Percentiles rank a stretch among this genome's conserved stretches.
These are phyloP conservation scores for Pantala flavescens DNA, from an alignment of 1,140 invertebrate genomes.

Conservation along the genomic window DNA sequence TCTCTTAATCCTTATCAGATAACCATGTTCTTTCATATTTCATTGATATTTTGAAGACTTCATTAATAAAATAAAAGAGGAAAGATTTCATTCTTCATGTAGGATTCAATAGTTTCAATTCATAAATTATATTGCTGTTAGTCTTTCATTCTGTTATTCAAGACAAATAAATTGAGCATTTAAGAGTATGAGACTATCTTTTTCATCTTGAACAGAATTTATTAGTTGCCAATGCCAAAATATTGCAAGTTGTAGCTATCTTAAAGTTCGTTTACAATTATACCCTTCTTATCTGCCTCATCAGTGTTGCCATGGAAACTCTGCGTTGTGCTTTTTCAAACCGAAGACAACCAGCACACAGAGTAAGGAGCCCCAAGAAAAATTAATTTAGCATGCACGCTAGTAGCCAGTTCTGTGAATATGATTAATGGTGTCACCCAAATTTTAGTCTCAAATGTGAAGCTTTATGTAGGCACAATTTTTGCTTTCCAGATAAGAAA, in stretches of 20 bases:
- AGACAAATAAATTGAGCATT: too few species aligned
- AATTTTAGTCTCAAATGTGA: not conserved
- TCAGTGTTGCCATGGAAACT: slow-evolving; percentile 8
- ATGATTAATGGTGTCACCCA: slow-evolving; percentile 5
- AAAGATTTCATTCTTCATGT: too few species aligned
- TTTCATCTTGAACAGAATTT: too few species aligned
- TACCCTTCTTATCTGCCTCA: slow-evolving; percentile 1
- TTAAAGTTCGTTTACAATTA: not conserved
- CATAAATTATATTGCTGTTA: too few species aligned
- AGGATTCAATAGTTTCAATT: too few species aligned
- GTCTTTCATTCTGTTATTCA: too few species aligned
- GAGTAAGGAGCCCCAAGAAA: slow-evolving; percentile 3
- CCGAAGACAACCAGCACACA: slow-evolving; percentile 1
- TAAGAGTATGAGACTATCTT: too few species aligned
- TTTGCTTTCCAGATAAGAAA: not conserved
- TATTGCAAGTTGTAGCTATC: not conserved
- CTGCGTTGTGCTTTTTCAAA: slow-evolving; percentile 4
- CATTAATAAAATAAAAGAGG: too few species aligned
- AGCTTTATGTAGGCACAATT: not conserved
- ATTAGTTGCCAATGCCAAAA: not conserved
- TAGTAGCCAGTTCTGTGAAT: slow-evolving; percentile 5
- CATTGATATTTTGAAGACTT: too few species aligned
- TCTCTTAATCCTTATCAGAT: too few species aligned
- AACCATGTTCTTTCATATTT: too few species aligned
- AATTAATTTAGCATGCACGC: not conserved